Percentiles rank a stretch among this genome's conserved stretches.
Conservation (phyloP, 2,888 invertebrate species). For the Pristionchus arcanus region DNA sequence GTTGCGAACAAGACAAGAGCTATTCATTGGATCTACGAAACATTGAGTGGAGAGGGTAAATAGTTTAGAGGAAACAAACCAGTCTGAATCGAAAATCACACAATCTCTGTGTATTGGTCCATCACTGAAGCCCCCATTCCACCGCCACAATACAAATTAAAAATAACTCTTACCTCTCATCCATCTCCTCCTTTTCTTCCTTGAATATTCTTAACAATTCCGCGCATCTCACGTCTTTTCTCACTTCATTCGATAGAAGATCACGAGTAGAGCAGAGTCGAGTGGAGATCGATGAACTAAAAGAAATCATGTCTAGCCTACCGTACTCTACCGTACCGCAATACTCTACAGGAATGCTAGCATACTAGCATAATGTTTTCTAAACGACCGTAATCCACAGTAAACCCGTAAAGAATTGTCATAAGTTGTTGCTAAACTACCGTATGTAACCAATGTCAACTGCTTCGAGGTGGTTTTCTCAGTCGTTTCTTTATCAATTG, state of each 20-base stretch:
- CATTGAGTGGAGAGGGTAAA: not conserved
- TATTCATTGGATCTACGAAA: not conserved
- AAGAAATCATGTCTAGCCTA: not conserved
- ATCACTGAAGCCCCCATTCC: too few species aligned
- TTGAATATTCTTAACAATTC: not conserved
- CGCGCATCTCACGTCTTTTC: slow-evolving; percentile 16
- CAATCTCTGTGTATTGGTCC: too few species aligned
- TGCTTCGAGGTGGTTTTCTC: too few species aligned
- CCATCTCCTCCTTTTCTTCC: not conserved
- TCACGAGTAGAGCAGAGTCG: slow-evolving; percentile 43
- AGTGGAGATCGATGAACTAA: not conserved
- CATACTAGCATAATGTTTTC: too few species aligned
- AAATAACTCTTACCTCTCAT: slow-evolving; percentile 20
- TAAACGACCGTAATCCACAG: not conserved
- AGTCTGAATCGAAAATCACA: too few species aligned
- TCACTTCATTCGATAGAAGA: slow-evolving; percentile 30
- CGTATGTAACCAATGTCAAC: too few species aligned
- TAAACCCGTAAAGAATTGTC: too few species aligned
- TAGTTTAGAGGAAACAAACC: too few species aligned
- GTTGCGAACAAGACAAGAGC: not conserved
- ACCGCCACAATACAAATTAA: too few species aligned
- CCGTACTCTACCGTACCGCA: not conserved
- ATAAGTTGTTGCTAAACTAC: too few species aligned
- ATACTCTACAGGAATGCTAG: not conserved
- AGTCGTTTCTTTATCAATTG: too few species aligned